Percentiles rank a stretch among this genome's conserved stretches.
phyloP scores from a whole-genome alignment of 2,113 vertebrate species.

The Syngnathus scovelli region DNA sequence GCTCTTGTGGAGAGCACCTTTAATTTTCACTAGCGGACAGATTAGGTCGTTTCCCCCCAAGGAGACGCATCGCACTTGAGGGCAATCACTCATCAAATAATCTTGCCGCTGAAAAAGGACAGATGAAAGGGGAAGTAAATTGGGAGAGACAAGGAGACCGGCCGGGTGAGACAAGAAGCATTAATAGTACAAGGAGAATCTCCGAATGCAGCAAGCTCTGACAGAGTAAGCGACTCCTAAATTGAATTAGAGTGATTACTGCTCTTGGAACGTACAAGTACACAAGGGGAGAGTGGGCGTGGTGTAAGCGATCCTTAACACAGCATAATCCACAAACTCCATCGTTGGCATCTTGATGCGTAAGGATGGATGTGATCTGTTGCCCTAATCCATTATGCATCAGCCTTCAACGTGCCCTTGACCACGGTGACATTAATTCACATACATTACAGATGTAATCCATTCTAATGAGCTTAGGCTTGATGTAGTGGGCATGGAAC shows the following conservation, averaged over 20 bases:
- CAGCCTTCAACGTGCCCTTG: conserved; percentile 56
- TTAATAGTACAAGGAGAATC: conserved; percentile 15
- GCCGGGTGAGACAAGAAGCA: background rate
- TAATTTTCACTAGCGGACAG: conserved; percentile 22
- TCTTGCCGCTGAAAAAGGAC: conserved; percentile 28
- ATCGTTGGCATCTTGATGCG: conserved; percentile 36
- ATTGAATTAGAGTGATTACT: conserved; percentile 27
- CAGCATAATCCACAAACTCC: conserved; percentile 23
- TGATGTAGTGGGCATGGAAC: conserved; percentile 41
- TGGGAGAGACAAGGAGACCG: conserved; percentile 10
- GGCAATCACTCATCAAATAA: conserved; percentile 38
- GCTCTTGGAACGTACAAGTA: conserved; percentile 9
- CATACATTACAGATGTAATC: conserved; percentile 69
- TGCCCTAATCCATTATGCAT: conserved; percentile 61
- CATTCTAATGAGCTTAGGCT: conserved; percentile 67
- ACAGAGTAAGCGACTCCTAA: conserved; percentile 20
- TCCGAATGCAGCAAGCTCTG: conserved; percentile 7
- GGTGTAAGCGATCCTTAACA: background rate
- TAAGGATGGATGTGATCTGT: conserved; percentile 21
- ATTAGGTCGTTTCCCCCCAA: conserved; percentile 27
- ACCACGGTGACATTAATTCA: conserved; percentile 59
- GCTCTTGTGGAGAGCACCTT: conserved; percentile 30
- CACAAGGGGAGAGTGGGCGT: background rate
- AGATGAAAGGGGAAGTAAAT: conserved; percentile 34
- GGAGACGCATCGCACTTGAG: conserved; percentile 22